phyloP scores from a whole-genome alignment of 1,140 invertebrate genomes.

The Pseudomyrmex gracilis region DNA sequence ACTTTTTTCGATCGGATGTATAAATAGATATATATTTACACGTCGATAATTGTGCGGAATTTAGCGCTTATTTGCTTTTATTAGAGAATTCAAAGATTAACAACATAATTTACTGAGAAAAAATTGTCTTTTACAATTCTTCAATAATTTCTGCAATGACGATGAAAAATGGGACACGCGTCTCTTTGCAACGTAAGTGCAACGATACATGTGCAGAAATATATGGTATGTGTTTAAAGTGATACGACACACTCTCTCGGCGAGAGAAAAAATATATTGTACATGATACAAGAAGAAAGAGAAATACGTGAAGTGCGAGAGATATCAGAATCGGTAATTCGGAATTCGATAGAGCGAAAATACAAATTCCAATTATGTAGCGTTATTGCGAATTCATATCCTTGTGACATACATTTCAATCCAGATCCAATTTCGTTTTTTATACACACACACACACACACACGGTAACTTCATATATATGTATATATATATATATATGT shows the following conservation, averaged over 20 bases:
- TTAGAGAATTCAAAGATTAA: neutral
- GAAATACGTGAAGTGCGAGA: neutral
- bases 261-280: neutral
- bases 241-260: neutral
- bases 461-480: too few species aligned
- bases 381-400: neutral
- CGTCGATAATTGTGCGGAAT: too few species aligned
- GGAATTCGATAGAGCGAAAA: neutral
- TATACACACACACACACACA: too few species aligned
- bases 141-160: neutral
- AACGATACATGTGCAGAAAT: neutral
- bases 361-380: conserved; percentile 6
- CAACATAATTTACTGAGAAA: neutral
- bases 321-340: neutral
- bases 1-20: neutral
- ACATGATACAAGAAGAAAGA: neutral
- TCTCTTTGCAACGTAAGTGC: neutral
- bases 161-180: neutral
- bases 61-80: too few species aligned
- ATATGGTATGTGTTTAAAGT: neutral
- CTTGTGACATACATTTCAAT: neutral
- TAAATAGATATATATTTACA: too few species aligned
- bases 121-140: neutral
- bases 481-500: conserved; percentile 27
- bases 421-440: neutral